Conservation (phyloP, 2,888 invertebrate species). For the Tipula lateralis region DNA sequence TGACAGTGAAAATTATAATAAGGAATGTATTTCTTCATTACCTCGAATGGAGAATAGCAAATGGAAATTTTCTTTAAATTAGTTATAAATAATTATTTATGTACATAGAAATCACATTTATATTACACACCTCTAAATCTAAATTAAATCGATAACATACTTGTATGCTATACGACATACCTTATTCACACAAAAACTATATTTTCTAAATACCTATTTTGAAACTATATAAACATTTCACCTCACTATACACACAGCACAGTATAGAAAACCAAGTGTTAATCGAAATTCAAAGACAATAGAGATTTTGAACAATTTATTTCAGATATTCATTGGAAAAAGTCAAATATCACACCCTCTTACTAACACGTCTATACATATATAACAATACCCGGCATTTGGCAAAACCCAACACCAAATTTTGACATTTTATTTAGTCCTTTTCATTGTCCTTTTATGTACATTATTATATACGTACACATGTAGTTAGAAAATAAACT, state of each 20-base stretch:
- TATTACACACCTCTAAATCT: neutral
- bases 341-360: slow-evolving; percentile 7
- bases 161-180: neutral
- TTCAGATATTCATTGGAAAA: neutral
- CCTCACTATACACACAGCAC: neutral
- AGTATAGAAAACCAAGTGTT: neutral
- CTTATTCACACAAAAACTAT: neutral
- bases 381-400: neutral
- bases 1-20: neutral
- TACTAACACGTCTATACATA: neutral
- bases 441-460: neutral
- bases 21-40: neutral
- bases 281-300: neutral
- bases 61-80: too few species aligned
- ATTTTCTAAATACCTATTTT: neutral
- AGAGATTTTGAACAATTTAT: neutral
- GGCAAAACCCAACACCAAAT: neutral
- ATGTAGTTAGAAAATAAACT: neutral
- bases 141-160: neutral
- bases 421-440: slow-evolving; percentile 5
- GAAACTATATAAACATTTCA: neutral
- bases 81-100: too few species aligned
- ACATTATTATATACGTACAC: neutral
- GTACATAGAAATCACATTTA: neutral
- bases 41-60: neutral